A percentile compares a stretch with the other conserved stretches of the same genome.
These are phyloP conservation scores for Cebidichthys violaceus DNA, from an alignment of 2,113 vertebrate species.

Conservation along the genomic window DNA sequence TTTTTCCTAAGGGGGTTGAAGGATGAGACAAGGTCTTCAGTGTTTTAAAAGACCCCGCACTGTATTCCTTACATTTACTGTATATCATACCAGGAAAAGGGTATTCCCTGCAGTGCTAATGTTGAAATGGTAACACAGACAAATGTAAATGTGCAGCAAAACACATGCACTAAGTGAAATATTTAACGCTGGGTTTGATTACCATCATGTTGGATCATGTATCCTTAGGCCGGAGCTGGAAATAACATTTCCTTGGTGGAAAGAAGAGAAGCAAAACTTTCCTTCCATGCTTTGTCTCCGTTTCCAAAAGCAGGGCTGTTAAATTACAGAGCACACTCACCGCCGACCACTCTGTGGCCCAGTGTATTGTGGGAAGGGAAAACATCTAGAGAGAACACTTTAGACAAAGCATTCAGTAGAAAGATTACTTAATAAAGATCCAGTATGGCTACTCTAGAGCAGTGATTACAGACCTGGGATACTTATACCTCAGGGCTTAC, in stretches of 20 bases:
- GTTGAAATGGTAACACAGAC: neutral
- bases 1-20: too few relatives aligned
- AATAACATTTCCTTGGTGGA: conserved; percentile 19
- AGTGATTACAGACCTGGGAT: neutral
- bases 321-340: conserved; percentile 42
- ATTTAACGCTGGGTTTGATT: conserved; percentile 19
- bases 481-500: neutral
- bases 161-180: conserved; percentile 26
- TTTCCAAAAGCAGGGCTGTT: conserved; percentile 30
- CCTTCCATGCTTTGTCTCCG: conserved; percentile 31
- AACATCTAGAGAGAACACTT: conserved; percentile 15
- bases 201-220: conserved; percentile 29
- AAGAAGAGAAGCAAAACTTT: conserved; percentile 10
- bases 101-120: neutral
- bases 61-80: conserved; percentile 18
- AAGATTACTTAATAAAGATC: conserved; percentile 4
- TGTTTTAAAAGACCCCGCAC: conserved; percentile 2
- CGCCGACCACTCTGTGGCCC: conserved; percentile 4
- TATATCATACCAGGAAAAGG: neutral
- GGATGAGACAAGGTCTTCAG: neutral
- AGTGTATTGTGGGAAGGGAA: conserved; percentile 43
- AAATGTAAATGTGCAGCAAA: conserved; percentile 11
- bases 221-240: conserved; percentile 13
- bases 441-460: neutral
- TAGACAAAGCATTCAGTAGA: neutral